phyloP scores from a whole-genome alignment of 2,113 vertebrate genomes.

The Pseudopipra pipra region DNA sequence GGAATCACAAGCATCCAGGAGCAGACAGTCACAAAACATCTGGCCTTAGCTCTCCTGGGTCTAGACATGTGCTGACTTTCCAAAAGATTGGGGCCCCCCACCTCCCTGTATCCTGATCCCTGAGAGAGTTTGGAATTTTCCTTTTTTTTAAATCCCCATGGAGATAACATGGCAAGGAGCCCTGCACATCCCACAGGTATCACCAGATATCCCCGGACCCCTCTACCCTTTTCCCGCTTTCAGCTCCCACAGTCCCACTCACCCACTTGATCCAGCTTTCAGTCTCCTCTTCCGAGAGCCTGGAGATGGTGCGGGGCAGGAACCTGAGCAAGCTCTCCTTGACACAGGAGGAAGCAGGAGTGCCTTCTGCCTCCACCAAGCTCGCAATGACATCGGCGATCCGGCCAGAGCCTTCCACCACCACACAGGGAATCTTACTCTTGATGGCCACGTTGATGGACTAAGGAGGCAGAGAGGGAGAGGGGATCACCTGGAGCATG shows the following conservation, averaged over 20 bases:
- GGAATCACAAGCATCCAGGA: background rate
- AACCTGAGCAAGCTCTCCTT: conserved; percentile 79
- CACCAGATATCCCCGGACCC: background rate
- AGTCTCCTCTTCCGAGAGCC: conserved; percentile 75
- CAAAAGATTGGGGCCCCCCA: background rate
- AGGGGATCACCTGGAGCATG: background rate
- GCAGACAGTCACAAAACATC: background rate
- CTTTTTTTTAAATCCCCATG: background rate
- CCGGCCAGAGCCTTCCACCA: conserved; percentile 80
- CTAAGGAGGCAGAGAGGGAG: conserved; percentile 20
- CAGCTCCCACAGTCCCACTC: background rate
- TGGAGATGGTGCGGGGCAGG: conserved; percentile 76
- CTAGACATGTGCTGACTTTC: background rate
- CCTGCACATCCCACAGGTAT: too few relatives aligned
- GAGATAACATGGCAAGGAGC: fast-evolving
- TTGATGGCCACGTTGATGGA: conserved; percentile 79
- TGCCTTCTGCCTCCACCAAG: conserved; percentile 71
- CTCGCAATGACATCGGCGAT: conserved; percentile 77
- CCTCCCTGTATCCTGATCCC: background rate
- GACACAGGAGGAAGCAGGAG: conserved; percentile 69
- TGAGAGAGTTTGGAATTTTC: background rate
- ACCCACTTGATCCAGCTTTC: conserved; percentile 80
- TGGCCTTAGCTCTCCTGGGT: background rate
- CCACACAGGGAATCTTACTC: conserved; percentile 82
- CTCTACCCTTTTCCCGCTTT: background rate